Conservation (phyloP, 2,113 vertebrate species). For the Dendrocopos noguchii region DNA sequence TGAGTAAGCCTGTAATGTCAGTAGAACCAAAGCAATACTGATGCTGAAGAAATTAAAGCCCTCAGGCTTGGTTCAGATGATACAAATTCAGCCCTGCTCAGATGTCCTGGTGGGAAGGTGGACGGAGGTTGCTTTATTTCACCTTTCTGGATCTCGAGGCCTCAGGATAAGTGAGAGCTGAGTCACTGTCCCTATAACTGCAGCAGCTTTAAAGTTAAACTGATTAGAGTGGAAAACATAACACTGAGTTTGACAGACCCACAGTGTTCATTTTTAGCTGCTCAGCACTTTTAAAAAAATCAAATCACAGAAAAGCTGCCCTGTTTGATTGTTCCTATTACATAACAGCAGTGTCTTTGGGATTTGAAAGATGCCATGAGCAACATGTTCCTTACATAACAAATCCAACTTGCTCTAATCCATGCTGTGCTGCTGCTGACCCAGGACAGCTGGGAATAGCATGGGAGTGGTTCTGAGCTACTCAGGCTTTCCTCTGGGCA, state of each 20-base stretch:
- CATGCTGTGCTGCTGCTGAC: not conserved
- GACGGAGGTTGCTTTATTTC: not conserved
- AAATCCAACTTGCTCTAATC: constrained; percentile 32
- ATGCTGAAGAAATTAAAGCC: not conserved
- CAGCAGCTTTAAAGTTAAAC: not conserved
- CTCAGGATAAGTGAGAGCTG: not conserved
- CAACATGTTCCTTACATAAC: constrained; percentile 38
- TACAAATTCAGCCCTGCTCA: not conserved
- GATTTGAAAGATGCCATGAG: constrained; percentile 21
- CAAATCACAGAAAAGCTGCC: constrained; percentile 14
- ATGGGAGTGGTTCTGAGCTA: not conserved
- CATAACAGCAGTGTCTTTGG: constrained; percentile 11
- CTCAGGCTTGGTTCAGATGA: not conserved
- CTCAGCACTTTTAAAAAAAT: constrained; percentile 1
- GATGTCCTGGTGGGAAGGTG: not conserved
- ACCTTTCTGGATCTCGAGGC: not conserved
- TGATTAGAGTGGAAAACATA: not conserved
- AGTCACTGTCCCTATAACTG: not conserved
- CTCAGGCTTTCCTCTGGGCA: not conserved
- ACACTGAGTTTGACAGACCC: not conserved
- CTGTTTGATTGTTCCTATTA: constrained; percentile 41
- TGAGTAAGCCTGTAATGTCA: not conserved
- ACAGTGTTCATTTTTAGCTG: not conserved
- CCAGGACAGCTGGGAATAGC: constrained; percentile 1
- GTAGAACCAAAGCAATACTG: not conserved